phyloP scores from a whole-genome alignment of 2,113 vertebrate species.

The Oncorhynchus tshawytscha region DNA sequence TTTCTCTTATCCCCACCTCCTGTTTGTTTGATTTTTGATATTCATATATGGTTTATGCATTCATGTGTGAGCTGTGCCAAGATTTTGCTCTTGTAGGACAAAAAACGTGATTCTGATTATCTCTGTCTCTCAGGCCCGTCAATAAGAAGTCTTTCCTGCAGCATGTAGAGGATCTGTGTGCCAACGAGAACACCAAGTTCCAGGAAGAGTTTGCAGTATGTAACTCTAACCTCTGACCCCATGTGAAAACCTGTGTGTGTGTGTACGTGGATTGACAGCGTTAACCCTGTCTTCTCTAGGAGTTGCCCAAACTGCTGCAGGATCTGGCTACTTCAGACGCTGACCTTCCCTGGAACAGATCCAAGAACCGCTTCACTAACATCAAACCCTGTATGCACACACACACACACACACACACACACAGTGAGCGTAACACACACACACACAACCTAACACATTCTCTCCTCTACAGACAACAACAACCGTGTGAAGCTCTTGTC shows the following conservation, averaged over 20 bases:
- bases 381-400: slow-evolving; percentile 87
- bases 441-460: not conserved
- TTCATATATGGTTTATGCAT: slow-evolving; percentile 69
- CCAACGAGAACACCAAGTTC: slow-evolving; percentile 95
- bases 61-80: slow-evolving; percentile 12
- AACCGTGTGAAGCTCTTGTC: slow-evolving; percentile 94
- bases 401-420: not conserved
- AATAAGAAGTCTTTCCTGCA: slow-evolving; percentile 96
- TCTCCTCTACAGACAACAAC: slow-evolving; percentile 84
- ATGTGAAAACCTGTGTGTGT: not conserved
- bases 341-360: slow-evolving; percentile 94
- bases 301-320: slow-evolving; percentile 92
- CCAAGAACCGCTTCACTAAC: slow-evolving; percentile 97
- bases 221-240: slow-evolving; percentile 29
- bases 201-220: slow-evolving; percentile 98
- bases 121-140: slow-evolving; percentile 82
- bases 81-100: too few species aligned
- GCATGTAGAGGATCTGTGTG: slow-evolving; percentile 94
- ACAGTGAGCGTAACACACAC: not conserved
- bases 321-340: slow-evolving; percentile 94
- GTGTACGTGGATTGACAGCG: not conserved
- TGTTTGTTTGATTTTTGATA: slow-evolving; percentile 87
- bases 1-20: slow-evolving; percentile 31
- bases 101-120: slow-evolving; percentile 13
- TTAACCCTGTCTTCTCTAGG: slow-evolving; percentile 69